A percentile compares a stretch with the other conserved stretches of the same genome.
These are phyloP conservation scores for Temnothorax rugatulus DNA, from an alignment of 2,888 invertebrate genomes.

Conservation along the genomic window DNA sequence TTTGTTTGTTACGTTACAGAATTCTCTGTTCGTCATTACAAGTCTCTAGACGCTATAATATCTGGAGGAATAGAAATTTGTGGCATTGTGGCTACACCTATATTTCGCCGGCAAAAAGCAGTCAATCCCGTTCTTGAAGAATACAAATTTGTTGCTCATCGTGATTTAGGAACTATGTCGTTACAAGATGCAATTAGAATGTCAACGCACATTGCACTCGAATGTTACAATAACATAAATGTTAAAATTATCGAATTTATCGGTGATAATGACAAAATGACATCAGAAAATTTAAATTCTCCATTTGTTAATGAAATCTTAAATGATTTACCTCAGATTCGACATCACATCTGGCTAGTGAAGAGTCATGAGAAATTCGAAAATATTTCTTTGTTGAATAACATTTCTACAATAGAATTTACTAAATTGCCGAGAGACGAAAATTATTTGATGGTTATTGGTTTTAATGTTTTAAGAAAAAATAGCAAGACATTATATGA, in stretches of 20 bases:
- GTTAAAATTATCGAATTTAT: constrained; percentile 83
- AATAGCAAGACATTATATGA: constrained; percentile 45
- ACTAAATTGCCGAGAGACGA: constrained; percentile 87
- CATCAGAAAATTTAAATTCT: constrained; percentile 83
- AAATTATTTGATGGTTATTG: constrained; percentile 87
- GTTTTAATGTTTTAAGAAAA: constrained; percentile 87
- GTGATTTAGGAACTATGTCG: constrained; percentile 75
- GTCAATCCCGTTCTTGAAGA: constrained; percentile 88
- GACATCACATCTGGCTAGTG: constrained; percentile 89
- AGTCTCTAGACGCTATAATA: constrained; percentile 84
- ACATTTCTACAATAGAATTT: constrained; percentile 86
- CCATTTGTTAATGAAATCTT: constrained; percentile 88
- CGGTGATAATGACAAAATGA: constrained; percentile 74
- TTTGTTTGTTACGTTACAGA: constrained; percentile 63
- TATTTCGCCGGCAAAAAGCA: constrained; percentile 86
- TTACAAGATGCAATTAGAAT: constrained; percentile 80
- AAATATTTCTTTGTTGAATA: constrained; percentile 86
- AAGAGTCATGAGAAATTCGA: constrained; percentile 82
- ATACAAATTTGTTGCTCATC: constrained; percentile 87
- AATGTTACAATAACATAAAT: constrained; percentile 85
- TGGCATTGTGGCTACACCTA: constrained; percentile 88
- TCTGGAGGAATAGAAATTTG: constrained; percentile 88
- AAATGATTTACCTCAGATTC: constrained; percentile 90
- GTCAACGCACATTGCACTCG: constrained; percentile 87
- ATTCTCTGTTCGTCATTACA: constrained; percentile 84